Evolutionary conservation across 2,113 vertebrate genomes (phyloP), one percentile per base, ranked within the genome.

Genomic region (Stercorarius parasiticus): DNA sequence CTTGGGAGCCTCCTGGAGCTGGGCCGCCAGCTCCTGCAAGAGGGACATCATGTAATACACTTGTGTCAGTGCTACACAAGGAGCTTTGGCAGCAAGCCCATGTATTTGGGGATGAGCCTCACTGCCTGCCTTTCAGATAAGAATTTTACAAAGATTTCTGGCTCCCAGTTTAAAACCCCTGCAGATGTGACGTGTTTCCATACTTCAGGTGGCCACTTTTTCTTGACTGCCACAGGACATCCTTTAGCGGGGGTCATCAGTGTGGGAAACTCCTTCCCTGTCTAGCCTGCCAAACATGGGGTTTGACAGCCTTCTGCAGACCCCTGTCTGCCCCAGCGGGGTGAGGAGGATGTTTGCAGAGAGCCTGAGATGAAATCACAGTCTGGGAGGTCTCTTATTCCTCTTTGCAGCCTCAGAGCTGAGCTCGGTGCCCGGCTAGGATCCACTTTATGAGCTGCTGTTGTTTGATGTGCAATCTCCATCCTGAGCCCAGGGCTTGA

Each of bases 41-140:
- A 76, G 23, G 26, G 32, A 66, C 42, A 15, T 47, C 32, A 2
- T 58, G 26, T 22, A 72, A 88, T 5, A 69, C 22, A 38, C 42
- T 85, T 13, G 7, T 55, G 74, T 40, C 38, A 12, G 2, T 27
- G 62, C 43, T 82, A 43, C 1, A 7, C 36, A 61, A 72, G 53
- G 38, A 90, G 45, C 49, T 90, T 77, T 70, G 79, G 93, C 6
- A 0, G 58, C 32, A 62, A 93, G 67, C 45, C 71, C 26, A 6
- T 52, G 2, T 27, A 21, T 83, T 71, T 83, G 65, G 59, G 67
- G 71, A 70, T 80, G 8, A 95, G 26, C 50, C 66, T 62, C 62
- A 12, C 55, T 70, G 70, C 84, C 67, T 90, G 67, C 90, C 50
- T 92, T 88, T n/a, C 82, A 90, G 79, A 86, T 80, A 86, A 92